Evolutionary conservation across 1,140 invertebrate species (phyloP).

Genomic region (Bemisia tabaci): DNA sequence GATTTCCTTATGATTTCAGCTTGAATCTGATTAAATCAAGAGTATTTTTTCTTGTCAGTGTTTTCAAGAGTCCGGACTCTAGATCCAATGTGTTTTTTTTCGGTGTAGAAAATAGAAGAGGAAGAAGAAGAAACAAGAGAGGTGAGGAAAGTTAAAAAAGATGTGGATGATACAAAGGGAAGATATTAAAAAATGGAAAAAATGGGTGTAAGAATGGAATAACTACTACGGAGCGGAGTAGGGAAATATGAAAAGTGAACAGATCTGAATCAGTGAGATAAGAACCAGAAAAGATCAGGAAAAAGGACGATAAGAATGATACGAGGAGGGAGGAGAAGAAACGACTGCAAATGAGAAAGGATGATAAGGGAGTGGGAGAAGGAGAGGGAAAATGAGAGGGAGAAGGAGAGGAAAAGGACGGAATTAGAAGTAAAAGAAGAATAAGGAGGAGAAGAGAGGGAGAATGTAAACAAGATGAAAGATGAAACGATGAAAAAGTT

Average conservation of each 20-base stretch:
- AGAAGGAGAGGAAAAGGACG: background rate
- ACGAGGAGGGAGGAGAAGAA: background rate
- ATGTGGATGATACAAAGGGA: too few relatives aligned
- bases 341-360: background rate
- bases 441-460: background rate
- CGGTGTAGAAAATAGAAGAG: too few relatives aligned
- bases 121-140: too few relatives aligned
- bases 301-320: background rate
- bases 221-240: too few relatives aligned
- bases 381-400: background rate
- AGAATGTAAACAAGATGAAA: background rate
- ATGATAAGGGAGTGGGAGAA: background rate
- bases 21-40: too few relatives aligned
- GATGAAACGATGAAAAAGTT: background rate
- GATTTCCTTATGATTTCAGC: too few relatives aligned
- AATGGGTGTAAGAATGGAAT: too few relatives aligned
- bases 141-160: too few relatives aligned
- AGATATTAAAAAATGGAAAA: too few relatives aligned
- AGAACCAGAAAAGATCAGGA: background rate
- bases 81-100: too few relatives aligned
- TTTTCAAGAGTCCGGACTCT: too few relatives aligned
- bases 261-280: background rate
- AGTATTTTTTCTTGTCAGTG: too few relatives aligned
- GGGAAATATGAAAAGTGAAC: background rate
- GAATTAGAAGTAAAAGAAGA: background rate